Evolutionary conservation across 1,140 invertebrate species (phyloP).

Genomic region (Augochlora pura): DNA sequence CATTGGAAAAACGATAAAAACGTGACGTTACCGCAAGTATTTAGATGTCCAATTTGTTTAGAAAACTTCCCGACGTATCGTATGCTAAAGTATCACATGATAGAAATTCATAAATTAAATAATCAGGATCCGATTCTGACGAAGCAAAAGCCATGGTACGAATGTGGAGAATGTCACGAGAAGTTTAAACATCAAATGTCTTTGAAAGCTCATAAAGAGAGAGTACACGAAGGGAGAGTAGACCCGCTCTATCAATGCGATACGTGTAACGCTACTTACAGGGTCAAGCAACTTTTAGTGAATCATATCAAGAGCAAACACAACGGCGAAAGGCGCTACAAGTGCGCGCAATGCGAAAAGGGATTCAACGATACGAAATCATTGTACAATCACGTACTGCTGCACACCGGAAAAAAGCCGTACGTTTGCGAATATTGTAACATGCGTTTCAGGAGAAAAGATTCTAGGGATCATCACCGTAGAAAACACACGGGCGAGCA

Average conservation of each 20-base stretch:
- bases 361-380: slow-evolving; percentile 58
- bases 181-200: slow-evolving; percentile 69
- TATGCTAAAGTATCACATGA: slow-evolving; percentile 61
- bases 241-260: slow-evolving; percentile 56
- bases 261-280: slow-evolving; percentile 51
- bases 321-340: slow-evolving; percentile 56
- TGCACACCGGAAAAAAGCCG: slow-evolving; percentile 62
- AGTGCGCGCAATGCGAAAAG: slow-evolving; percentile 59
- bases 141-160: slow-evolving; percentile 57
- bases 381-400: slow-evolving; percentile 57
- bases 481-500: slow-evolving; percentile 60
- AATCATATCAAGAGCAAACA: slow-evolving; percentile 66
- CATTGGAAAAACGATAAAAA: slow-evolving; percentile 65
- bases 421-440: slow-evolving; percentile 59
- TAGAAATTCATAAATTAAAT: slow-evolving; percentile 52
- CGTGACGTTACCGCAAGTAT: slow-evolving; percentile 48
- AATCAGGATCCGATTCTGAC: slow-evolving; percentile 57
- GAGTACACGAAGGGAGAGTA: slow-evolving; percentile 55
- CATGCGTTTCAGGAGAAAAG: slow-evolving; percentile 56
- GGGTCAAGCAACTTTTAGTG: slow-evolving; percentile 54
- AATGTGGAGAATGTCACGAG: slow-evolving; percentile 59
- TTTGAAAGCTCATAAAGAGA: slow-evolving; percentile 64
- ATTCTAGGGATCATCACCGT: slow-evolving; percentile 56
- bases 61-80: slow-evolving; percentile 58
- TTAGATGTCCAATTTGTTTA: slow-evolving; percentile 55